Evolutionary conservation across 35 echinoderm and acorn worm genomes (phyloP).

Genomic region (Patiria miniata): DNA sequence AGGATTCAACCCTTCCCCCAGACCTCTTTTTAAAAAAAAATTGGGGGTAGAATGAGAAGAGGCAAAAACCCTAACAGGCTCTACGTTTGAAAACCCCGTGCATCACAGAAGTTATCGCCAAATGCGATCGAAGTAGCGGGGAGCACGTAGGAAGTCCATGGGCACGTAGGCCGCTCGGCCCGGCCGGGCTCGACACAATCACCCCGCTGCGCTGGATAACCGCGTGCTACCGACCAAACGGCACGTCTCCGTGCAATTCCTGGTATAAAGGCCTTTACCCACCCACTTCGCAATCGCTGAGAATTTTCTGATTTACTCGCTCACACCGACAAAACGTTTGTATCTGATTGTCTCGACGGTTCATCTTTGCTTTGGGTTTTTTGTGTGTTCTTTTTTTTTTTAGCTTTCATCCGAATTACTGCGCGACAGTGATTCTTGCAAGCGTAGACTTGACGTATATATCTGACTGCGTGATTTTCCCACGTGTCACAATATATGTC

Average conservation of each 20-base stretch:
- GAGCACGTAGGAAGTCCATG: conserved; percentile 18
- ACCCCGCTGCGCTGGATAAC: background rate
- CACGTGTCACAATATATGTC: too few species aligned
- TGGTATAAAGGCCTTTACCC: background rate
- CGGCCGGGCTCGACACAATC: background rate
- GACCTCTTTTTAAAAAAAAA: too few species aligned
- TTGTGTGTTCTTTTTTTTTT: background rate
- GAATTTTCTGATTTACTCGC: background rate
- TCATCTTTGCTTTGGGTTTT: background rate
- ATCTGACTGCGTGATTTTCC: too few species aligned
- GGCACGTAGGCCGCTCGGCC: conserved; percentile 8
- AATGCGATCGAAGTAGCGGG: conserved; percentile 15
- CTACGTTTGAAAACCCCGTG: background rate
- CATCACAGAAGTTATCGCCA: conserved; percentile 21
- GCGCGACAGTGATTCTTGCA: background rate
- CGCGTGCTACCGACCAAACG: background rate
- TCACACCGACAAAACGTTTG: background rate
- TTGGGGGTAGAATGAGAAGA: too few species aligned
- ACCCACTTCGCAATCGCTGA: background rate
- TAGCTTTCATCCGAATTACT: background rate
- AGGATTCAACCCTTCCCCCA: too few species aligned
- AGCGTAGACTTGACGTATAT: too few species aligned
- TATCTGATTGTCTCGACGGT: background rate
- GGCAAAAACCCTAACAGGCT: background rate
- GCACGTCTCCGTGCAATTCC: conserved; percentile 4